Evolutionary conservation across 2,888 invertebrate species (phyloP), one percentile per base, ranked within the genome.

Genomic region (Abscondita cerata): DNA sequence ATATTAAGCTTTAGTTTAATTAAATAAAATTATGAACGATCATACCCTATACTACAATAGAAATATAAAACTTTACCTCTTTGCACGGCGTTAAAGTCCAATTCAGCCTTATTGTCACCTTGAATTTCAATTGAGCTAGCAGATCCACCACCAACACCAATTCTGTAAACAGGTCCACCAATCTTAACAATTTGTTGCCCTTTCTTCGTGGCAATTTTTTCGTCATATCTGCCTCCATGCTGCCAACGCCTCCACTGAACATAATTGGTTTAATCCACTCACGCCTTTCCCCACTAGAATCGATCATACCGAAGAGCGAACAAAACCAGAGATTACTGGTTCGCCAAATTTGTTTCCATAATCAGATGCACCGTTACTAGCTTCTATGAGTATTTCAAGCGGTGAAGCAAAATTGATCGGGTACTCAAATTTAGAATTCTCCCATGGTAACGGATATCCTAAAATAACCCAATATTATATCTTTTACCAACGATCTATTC

Each of bases 291-390:
- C 73, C 72, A 15, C 66, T 87, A 0, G 83, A 82, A 72, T 91
- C 86, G 16, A 83, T 82, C 75, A 93, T 81, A 1, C 98, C 98
- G 78, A 94, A 0, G 96, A 92, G 55, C 97, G 87, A 0, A 92
- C 91, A 79, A 98, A 98, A 4, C 98, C 98, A 73, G 86, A 82
- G 66, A 98, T 87, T 0, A 98, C 86, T 0, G 98, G 98, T 79
- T 99, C 98, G 0, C 98, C 98, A 81, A 98, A 99, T 82, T 99
- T 98, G 81, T 99, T 99, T 5, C 98, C 98, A 80, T 98, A 99
- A 79, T 99, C 98, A 0, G 97, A 97, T 1, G 98, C 98, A 1
- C 98, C 98, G 78, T 98, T 95, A 78, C 96, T 96, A 0, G 98
- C 98, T 80, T 98, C 96, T 20, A 99, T 89, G 15, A 95, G 87